Evolutionary conservation across 2,113 vertebrate species (phyloP), one percentile per base, ranked within the genome.

Genomic region (Danionella cerebrum): DNA sequence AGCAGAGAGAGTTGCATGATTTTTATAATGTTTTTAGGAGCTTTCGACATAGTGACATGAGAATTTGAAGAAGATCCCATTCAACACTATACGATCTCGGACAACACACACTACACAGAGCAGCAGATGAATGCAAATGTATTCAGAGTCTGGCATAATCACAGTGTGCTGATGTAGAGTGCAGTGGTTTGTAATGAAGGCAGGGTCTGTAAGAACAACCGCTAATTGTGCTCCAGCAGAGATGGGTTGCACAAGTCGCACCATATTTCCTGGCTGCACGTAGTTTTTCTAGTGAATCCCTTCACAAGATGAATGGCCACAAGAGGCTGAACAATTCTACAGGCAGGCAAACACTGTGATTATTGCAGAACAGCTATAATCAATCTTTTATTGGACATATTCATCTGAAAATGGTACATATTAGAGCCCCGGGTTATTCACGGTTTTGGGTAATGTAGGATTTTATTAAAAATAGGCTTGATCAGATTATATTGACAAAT

Each of bases 141-240:
- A 70, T 58, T 62, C 38, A 10, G 45, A 25, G 9, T 22, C 51
- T 68, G 74, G 63, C 47, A 65, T 65, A 59, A 57, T 69, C 50
- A 72, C 57, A 60, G 59, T 35, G 52, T 47, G 33, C 52, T 65
- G 60, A 50, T 62, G 59, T 38, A 62, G 41, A 69, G 47, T 36
- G 42, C 2, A 22, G 52, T 41, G 53, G 29, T 36, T 33, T 35
- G n/a, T 72, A 48, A 70, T 62, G 45, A 73, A 62, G 29, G 51
- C 14, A 45, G n/a, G 38, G 14, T 44, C 63, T 35, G 48, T 19
- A 64, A 41, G 24, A 68, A 73, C 66, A 65, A 57, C 29, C 51
- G 18, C 36, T 35, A 54, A 73, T 38, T 69, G 58, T 69, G n/a
- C 14, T 48, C 12, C 36, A 47, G 22, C 8, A 51, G 33, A 51